These are phyloP conservation scores for Oxystoma pomonae DNA, from an alignment of 2,888 invertebrate species.

Conservation along the genomic window DNA sequence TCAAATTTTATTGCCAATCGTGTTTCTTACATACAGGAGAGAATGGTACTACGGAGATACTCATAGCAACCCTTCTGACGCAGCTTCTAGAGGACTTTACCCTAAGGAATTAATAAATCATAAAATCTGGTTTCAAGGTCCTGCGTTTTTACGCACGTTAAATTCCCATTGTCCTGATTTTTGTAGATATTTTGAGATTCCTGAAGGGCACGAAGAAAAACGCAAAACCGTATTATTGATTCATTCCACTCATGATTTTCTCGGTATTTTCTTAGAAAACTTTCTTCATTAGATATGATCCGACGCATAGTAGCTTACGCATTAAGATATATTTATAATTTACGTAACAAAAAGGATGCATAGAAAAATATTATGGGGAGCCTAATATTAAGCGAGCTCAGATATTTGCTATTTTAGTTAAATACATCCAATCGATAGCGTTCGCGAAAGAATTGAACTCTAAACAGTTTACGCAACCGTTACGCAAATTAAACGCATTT, in stretches of 20 bases:
- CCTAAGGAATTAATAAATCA: not conserved
- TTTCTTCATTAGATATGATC: not conserved
- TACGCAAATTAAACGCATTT: not conserved
- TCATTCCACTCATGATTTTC: not conserved
- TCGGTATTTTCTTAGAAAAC: not conserved
- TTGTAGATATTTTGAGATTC: not conserved
- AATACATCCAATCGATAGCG: not conserved
- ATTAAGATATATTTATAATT: not conserved
- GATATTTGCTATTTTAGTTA: not conserved
- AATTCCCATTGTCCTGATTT: not conserved
- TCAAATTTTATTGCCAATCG: not conserved
- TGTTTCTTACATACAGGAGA: not conserved
- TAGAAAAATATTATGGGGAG: not conserved
- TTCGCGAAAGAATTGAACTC: not conserved
- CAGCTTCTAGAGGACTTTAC: not conserved
- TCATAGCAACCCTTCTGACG: not conserved
- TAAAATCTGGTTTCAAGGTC: not conserved
- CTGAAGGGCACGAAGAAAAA: not conserved
- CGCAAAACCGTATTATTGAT: not conserved
- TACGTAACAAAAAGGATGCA: not conserved
- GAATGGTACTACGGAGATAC: not conserved
- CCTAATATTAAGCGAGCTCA: not conserved
- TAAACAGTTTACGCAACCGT: not conserved
- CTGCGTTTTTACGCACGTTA: not conserved
- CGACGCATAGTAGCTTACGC: not conserved